phyloP scores from a whole-genome alignment of 2,797 vertebrate genomes.

The Pantherophis alleghaniensis region DNA sequence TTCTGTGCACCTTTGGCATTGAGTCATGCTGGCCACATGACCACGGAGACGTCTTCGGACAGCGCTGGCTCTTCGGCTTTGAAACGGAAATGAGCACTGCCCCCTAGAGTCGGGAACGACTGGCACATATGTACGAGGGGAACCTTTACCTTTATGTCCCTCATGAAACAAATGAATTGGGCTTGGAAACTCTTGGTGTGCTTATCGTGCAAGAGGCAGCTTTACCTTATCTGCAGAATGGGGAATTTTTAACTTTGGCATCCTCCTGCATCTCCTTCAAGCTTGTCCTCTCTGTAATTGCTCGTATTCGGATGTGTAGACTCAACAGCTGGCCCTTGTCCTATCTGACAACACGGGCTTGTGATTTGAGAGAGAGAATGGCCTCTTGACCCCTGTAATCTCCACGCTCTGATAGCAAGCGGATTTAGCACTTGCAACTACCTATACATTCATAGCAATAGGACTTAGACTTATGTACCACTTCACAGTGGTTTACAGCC shows the following conservation, averaged over 20 bases:
- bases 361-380: neutral
- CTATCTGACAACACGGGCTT: slow-evolving; percentile 13
- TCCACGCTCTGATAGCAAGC: neutral
- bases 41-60: too few relatives aligned
- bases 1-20: too few relatives aligned
- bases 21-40: too few relatives aligned
- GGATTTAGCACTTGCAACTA: neutral
- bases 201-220: neutral
- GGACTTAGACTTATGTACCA: too few relatives aligned
- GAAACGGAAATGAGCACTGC: too few relatives aligned
- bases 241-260: neutral
- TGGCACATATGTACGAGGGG: too few relatives aligned
- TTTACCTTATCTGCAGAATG: neutral
- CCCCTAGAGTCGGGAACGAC: too few relatives aligned
- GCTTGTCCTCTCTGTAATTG: too few relatives aligned
- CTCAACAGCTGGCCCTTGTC: slow-evolving; percentile 19
- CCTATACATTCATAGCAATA: too few relatives aligned
- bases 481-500: too few relatives aligned
- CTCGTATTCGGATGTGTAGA: neutral
- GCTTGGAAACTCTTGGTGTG: neutral
- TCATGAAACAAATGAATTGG: neutral
- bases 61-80: too few relatives aligned
- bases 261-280: neutral
- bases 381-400: neutral
- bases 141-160: neutral